Percentiles rank a stretch among this genome's conserved stretches.
These are phyloP conservation scores for Bhutanitis thaidina DNA, from an alignment of 2,888 invertebrate species.

Conservation along the genomic window DNA sequence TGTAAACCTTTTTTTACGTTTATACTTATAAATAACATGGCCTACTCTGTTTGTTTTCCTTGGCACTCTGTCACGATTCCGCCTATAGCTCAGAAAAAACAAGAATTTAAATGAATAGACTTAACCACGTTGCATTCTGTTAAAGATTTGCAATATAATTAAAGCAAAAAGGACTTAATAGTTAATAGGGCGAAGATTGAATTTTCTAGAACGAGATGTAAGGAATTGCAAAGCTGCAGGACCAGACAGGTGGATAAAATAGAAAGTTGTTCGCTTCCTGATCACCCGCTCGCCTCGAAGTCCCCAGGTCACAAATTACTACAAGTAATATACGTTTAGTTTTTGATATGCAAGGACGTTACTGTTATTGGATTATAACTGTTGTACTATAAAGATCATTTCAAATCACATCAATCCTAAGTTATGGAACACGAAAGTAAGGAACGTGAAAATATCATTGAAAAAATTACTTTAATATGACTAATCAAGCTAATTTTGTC, in stretches of 20 bases:
- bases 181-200: slow-evolving; percentile 28
- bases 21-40: slow-evolving; percentile 29
- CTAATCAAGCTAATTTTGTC: too few relatives aligned
- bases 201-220: slow-evolving; percentile 34
- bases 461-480: too few relatives aligned
- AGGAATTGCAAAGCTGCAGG: slow-evolving; percentile 53
- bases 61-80: slow-evolving; percentile 18
- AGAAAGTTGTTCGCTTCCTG: slow-evolving; percentile 80
- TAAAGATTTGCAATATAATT: slow-evolving; percentile 2
- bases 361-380: too few relatives aligned
- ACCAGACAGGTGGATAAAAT: slow-evolving; percentile 76
- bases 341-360: slow-evolving; percentile 38
- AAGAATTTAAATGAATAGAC: slow-evolving; percentile 20
- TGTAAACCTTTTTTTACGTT: slow-evolving; percentile 29
- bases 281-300: slow-evolving; percentile 64
- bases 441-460: too few relatives aligned
- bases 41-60: slow-evolving; percentile 13
- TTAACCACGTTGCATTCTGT: slow-evolving; percentile 15
- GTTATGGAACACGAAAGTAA: too few relatives aligned
- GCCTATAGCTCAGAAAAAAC: slow-evolving; percentile 19
- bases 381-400: too few relatives aligned
- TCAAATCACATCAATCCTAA: too few relatives aligned
- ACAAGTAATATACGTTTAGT: slow-evolving; percentile 36
- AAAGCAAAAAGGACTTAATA: slow-evolving; percentile 27
- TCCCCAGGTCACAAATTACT: slow-evolving; percentile 18